Base-by-base conservation (phyloP, 2,113 vertebrate genomes). In the Brachypteracias leptosomus region DNA sequence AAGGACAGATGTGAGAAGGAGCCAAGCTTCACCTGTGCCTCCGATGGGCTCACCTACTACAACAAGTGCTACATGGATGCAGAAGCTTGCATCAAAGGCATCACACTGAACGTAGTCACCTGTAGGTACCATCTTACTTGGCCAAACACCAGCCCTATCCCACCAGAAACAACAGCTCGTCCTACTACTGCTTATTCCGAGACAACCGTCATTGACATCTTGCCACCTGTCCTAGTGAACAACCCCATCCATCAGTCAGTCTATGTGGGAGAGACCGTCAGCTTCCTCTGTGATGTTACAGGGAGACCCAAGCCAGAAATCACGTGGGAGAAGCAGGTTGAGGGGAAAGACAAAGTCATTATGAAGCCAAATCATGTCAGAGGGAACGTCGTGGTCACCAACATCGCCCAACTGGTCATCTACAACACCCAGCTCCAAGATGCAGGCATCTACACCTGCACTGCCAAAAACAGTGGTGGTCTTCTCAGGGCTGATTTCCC, bases 21-120 rank as follows among this genome's bases (percentile, higher is more conserved):
- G 94, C 99, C 99, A 0, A 99, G 98, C 89, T 99, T 99, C 88
- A 99, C 99, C 74, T 99, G 99, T 1, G 99, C 99, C 59, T 99
- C 99, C 0, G 99, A 99, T 0, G 99, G 99, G 65, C 99, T 99
- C 98, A 99, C 99, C 46, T 99, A 99, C 97, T 99, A 99, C 96
- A 99, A 99, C 96, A 99, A 98, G 93, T 99, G 99, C 96, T 99
- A 99, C 98, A 99, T 99, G 99, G 99, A 99, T 2, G 99, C 99
- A 0, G 99, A 99, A 96, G 99, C 99, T 14, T 99, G 99, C 88
- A 98, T 98, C 92, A 99, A 99, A 70, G 99, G 99, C 86, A 98
- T 99, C 85, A 98, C 98, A 0, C 97, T 99, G 73, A 98, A 98
- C 0, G 98, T 99, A 0, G 99, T 99, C 94, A 98, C 98, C 47